Evolutionary conservation across 2,797 vertebrate genomes (phyloP).

Genomic region (Emys orbicularis): DNA sequence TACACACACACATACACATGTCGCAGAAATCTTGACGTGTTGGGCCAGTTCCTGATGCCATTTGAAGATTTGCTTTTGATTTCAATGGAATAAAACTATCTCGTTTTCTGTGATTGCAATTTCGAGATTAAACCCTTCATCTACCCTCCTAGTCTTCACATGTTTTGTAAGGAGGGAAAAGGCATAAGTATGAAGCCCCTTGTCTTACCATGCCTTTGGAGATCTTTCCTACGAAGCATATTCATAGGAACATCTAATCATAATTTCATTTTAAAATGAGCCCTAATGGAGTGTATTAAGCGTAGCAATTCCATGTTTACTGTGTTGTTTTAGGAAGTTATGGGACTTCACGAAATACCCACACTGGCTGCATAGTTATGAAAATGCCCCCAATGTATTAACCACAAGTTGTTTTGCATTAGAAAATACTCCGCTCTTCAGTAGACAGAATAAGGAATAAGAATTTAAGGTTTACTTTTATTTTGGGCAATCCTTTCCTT

Average conservation of each 20-base stretch:
- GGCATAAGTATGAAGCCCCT: background rate
- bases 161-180: background rate
- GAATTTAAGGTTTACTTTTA: background rate
- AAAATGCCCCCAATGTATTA: fast-evolving
- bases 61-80: background rate
- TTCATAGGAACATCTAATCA: background rate
- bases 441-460: background rate
- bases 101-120: background rate
- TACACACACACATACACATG: background rate
- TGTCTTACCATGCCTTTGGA: background rate
- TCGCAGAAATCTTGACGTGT: background rate
- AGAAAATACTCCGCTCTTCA: background rate
- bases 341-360: background rate
- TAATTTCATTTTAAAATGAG: fast-evolving
- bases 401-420: background rate
- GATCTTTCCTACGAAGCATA: fast-evolving
- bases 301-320: background rate
- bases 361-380: background rate
- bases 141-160: background rate
- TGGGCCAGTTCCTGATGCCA: background rate
- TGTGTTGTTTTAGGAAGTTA: background rate
- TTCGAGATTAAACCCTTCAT: background rate
- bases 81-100: background rate
- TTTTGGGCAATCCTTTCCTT: fast-evolving
- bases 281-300: background rate